Conservation (phyloP, 2,797 vertebrate species). For the Clarias pachynema region DNA sequence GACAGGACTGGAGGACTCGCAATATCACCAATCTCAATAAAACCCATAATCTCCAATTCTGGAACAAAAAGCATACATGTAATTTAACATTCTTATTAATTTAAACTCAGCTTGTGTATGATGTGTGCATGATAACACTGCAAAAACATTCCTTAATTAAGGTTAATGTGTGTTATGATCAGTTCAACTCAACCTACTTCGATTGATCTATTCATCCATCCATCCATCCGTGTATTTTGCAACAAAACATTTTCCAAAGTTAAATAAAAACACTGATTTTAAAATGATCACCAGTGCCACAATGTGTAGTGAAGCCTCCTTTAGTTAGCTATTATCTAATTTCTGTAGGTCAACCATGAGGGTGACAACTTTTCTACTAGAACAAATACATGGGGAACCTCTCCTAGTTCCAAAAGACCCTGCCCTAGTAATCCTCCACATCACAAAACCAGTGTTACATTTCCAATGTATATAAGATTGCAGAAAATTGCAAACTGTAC, state of each 20-base stretch:
- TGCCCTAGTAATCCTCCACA: neutral
- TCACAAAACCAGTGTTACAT: neutral
- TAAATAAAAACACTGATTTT: neutral
- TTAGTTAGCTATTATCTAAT: neutral
- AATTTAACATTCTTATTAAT: neutral
- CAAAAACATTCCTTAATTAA: neutral
- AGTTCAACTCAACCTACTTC: neutral
- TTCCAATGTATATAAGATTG: neutral
- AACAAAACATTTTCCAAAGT: too few relatives aligned
- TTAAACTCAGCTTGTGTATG: neutral
- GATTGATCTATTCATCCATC: too few relatives aligned
- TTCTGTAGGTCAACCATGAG: neutral
- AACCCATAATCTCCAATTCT: constrained; percentile 97
- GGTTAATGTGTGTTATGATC: neutral
- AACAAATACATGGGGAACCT: neutral
- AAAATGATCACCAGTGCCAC: neutral
- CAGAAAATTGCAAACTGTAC: constrained; percentile 62
- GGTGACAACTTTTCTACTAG: neutral
- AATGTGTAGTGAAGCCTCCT: neutral
- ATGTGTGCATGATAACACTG: neutral
- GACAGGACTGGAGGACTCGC: constrained; percentile 96
- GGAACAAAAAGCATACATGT: constrained; percentile 49
- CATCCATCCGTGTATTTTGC: too few relatives aligned
- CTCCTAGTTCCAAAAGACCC: neutral
- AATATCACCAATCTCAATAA: constrained; percentile 97